A percentile compares a stretch with the other conserved stretches of the same genome.
Conservation (phyloP, 1,140 invertebrate species). For the Gerris buenoi region DNA sequence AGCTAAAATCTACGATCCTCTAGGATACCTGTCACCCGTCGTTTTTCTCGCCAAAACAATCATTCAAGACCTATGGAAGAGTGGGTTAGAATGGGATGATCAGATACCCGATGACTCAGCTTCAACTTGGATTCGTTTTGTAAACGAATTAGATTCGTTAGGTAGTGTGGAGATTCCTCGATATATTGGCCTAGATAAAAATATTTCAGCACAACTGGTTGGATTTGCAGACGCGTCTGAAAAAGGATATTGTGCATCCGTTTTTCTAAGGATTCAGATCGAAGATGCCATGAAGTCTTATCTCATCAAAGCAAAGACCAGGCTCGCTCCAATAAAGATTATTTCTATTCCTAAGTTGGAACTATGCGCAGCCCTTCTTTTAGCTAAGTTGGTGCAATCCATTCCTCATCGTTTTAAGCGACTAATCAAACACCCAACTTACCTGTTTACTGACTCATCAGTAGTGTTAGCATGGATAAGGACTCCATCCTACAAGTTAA, state of each 20-base stretch:
- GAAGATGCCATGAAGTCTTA: neutral
- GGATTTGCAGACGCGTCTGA: neutral
- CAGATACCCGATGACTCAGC: slow-evolving; percentile 12
- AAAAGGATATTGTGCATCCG: neutral
- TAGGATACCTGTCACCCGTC: slow-evolving; percentile 24
- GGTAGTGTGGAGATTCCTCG: neutral
- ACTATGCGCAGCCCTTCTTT: neutral
- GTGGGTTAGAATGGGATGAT: slow-evolving; percentile 26
- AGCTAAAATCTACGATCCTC: slow-evolving; percentile 26
- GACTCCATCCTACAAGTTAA: neutral
- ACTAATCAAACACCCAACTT: neutral
- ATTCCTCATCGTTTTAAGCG: neutral
- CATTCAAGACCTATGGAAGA: slow-evolving; percentile 23
- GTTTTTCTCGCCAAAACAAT: slow-evolving; percentile 21
- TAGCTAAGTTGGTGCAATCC: neutral
- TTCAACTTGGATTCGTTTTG: neutral
- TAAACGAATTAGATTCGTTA: neutral
- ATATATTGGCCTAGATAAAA: neutral
- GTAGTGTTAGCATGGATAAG: neutral
- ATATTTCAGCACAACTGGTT: neutral
- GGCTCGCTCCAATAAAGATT: neutral
- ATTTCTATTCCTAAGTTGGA: neutral
- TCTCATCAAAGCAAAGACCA: neutral
- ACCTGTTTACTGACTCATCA: neutral
- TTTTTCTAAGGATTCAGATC: neutral